Conservation (phyloP, 2,888 invertebrate genomes). For the Coenonympha arcania region DNA sequence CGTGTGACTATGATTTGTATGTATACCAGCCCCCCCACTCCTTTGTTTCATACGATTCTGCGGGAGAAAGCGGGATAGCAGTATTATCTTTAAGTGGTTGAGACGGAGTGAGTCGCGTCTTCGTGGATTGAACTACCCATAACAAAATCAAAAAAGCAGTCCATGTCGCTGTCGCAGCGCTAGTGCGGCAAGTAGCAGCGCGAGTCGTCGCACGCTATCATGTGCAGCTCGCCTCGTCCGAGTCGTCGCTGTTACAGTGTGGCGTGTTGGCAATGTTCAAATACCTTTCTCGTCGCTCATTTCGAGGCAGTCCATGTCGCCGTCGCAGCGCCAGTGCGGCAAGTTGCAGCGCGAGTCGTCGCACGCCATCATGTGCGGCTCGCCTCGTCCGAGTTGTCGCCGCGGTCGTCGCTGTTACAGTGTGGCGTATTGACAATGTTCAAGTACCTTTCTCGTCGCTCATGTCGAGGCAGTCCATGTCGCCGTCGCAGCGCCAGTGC, state of each 20-base stretch:
- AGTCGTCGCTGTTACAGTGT: too few species aligned
- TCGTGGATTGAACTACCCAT: too few species aligned
- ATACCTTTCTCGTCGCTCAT: slow-evolving; percentile 77
- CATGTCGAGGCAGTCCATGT: slow-evolving; percentile 82
- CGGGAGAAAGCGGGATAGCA: too few species aligned
- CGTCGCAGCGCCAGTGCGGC: slow-evolving; percentile 84
- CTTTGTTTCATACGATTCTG: too few species aligned
- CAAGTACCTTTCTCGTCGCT: slow-evolving; percentile 75
- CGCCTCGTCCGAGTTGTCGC: neutral
- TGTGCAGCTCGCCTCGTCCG: neutral
- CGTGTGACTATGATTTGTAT: too few species aligned
- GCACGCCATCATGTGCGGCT: slow-evolving; percentile 70
- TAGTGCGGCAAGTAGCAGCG: slow-evolving; percentile 82
- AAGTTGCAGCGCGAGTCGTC: slow-evolving; percentile 79
- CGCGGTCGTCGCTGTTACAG: too few species aligned
- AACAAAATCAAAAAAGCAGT: too few species aligned
- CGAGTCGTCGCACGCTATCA: slow-evolving; percentile 76
- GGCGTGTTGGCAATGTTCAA: too few species aligned
- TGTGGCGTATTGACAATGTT: too few species aligned
- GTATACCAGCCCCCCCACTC: too few species aligned
- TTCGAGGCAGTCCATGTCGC: slow-evolving; percentile 83
- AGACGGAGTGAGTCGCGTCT: too few species aligned
- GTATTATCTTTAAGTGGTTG: too few species aligned
- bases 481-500: slow-evolving; percentile 85
- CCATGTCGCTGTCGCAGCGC: slow-evolving; percentile 84